Percentiles rank a stretch among this genome's conserved stretches.
Evolutionary conservation across 2,797 vertebrate genomes (phyloP).

Genomic region (Characodon lateralis): DNA sequence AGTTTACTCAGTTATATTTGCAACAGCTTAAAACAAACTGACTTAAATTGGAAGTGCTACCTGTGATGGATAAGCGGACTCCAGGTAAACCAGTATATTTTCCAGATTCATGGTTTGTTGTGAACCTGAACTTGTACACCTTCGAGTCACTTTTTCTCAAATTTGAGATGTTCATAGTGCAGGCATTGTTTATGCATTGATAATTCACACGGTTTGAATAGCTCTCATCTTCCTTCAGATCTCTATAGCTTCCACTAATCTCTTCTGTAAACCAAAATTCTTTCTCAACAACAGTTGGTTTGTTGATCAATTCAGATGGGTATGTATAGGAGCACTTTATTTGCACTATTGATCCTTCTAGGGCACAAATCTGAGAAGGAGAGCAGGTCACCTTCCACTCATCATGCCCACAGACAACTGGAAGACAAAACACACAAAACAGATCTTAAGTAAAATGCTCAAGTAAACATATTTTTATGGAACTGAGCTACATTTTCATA

Average conservation of each 20-base stretch:
- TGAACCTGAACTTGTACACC: conserved; percentile 8
- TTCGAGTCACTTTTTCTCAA: neutral
- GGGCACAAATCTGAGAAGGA: neutral
- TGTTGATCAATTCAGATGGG: accelerated
- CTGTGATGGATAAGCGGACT: conserved; percentile 11
- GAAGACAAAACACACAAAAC: conserved; percentile 2
- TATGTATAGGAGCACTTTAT: accelerated
- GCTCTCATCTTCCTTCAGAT: neutral
- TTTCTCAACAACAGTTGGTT: accelerated
- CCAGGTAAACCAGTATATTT: conserved; percentile 1
- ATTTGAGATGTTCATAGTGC: neutral
- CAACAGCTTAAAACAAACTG: neutral
- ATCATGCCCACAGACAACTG: neutral
- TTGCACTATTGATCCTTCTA: neutral
- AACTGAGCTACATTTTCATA: neutral
- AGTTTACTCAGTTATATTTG: neutral
- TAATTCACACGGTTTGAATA: neutral
- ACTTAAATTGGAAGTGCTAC: neutral
- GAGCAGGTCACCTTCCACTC: neutral
- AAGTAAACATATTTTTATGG: neutral
- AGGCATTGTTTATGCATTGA: accelerated
- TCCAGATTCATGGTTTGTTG: accelerated
- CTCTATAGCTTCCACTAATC: no score
- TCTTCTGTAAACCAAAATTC: neutral
- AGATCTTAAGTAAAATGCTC: neutral